Evolutionary conservation across 2,888 invertebrate genomes (phyloP).

Genomic region (Eueremaeus valkanovi): DNA sequence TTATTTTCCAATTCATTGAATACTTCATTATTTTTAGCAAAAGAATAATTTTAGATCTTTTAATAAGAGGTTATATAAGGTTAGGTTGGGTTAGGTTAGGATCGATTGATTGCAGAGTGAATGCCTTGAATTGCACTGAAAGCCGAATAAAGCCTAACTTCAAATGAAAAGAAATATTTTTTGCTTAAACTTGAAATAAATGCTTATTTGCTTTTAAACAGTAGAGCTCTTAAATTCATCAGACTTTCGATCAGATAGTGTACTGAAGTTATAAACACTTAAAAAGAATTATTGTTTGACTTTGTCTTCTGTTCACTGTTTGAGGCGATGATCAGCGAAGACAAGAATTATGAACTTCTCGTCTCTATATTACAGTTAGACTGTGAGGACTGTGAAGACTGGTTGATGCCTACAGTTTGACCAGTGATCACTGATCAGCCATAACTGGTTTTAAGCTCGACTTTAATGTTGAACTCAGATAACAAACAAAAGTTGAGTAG

Average conservation of each 20-base stretch:
- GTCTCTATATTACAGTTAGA: too few species aligned
- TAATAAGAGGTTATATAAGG: background rate
- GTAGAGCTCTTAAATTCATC: conserved; percentile 21
- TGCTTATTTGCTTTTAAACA: conserved; percentile 17
- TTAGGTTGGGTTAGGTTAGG: background rate
- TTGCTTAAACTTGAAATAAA: background rate
- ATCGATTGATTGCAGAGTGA: background rate
- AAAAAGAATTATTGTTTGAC: background rate
- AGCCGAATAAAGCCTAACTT: background rate
- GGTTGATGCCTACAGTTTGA: too few species aligned
- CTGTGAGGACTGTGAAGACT: too few species aligned
- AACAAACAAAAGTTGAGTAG: too few species aligned
- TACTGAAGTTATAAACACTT: conserved; percentile 15
- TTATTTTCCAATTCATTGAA: background rate
- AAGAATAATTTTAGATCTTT: background rate
- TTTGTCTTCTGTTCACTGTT: background rate
- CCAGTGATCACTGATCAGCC: too few species aligned
- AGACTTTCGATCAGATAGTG: conserved; percentile 5
- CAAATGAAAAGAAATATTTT: background rate
- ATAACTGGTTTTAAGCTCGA: too few species aligned
- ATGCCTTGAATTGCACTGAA: background rate
- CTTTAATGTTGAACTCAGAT: too few species aligned
- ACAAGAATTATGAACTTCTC: conserved; percentile 9
- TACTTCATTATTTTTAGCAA: too few species aligned
- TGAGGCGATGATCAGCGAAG: background rate